Evolutionary conservation across 2,888 invertebrate species (phyloP).

Genomic region (Caenorhabditis sp.): DNA sequence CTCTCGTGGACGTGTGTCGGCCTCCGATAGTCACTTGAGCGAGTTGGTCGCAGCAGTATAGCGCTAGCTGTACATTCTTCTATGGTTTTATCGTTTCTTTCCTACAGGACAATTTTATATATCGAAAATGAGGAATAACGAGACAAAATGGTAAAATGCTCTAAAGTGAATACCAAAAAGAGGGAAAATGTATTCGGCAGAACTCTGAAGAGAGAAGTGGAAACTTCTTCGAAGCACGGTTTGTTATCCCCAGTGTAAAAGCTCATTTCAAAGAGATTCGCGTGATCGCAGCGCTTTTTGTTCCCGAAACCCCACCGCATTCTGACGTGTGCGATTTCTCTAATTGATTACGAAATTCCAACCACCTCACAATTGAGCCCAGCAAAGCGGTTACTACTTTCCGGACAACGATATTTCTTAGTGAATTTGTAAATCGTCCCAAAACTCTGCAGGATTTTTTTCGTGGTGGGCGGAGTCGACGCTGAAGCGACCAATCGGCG

Average conservation of each 20-base stretch:
- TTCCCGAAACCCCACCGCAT: neutral
- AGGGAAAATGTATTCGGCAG: constrained; percentile 1
- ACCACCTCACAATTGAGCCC: constrained; percentile 4
- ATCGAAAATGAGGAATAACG: constrained; percentile 13
- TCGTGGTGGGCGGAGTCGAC: constrained; percentile 33
- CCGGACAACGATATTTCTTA: constrained; percentile 13
- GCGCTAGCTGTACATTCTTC: constrained; percentile 46
- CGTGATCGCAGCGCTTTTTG: neutral
- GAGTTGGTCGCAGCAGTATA: constrained; percentile 47
- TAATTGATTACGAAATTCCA: constrained; percentile 1
- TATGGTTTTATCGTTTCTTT: constrained; percentile 44
- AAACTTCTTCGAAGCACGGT: neutral
- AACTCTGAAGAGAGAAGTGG: neutral
- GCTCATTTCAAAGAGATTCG: neutral
- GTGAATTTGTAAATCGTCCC: constrained; percentile 14
- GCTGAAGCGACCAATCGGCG: constrained; percentile 32
- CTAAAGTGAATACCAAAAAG: constrained; percentile 6
- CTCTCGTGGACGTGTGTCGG: constrained; percentile 25
- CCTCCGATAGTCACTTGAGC: constrained; percentile 70
- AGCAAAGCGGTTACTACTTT: constrained; percentile 14
- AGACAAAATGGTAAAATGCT: constrained; percentile 13
- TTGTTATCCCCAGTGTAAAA: neutral
- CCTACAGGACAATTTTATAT: constrained; percentile 20
- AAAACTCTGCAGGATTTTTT: constrained; percentile 35
- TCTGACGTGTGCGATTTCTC: neutral